Evolutionary conservation across 2,888 invertebrate genomes (phyloP).

Genomic region (Pseudolycoriella hygida): DNA sequence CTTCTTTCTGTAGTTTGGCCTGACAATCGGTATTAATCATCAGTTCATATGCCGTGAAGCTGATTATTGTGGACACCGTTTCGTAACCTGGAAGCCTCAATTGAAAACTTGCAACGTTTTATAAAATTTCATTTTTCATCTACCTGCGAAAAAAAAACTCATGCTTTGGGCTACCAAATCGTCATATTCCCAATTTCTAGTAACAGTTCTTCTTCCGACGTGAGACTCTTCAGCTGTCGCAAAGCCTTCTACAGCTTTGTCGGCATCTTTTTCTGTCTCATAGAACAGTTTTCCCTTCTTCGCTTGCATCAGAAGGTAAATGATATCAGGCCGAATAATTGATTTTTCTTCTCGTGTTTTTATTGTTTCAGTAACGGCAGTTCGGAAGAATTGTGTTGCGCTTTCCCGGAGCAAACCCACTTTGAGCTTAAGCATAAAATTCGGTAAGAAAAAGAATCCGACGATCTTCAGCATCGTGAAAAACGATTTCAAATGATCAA

Average conservation of each 20-base stretch:
- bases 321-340: conserved; percentile 18
- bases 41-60: too few species aligned
- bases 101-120: too few species aligned
- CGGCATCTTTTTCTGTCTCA: too few species aligned
- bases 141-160: conserved; percentile 34
- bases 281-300: conserved; percentile 21
- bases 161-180: conserved; percentile 32
- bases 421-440: conserved; percentile 8
- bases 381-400: neutral
- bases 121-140: too few species aligned
- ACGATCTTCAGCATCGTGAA: conserved; percentile 22
- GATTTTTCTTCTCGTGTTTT: neutral
- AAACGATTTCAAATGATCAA: too few species aligned
- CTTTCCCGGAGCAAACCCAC: conserved; percentile 10
- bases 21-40: too few species aligned
- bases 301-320: conserved; percentile 31
- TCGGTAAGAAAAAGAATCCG: too few species aligned
- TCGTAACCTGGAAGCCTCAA: too few species aligned
- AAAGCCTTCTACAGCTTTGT: conserved; percentile 8
- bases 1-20: too few species aligned
- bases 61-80: too few species aligned
- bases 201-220: conserved; percentile 11
- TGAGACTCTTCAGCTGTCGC: conserved; percentile 29
- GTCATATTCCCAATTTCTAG: conserved; percentile 19
- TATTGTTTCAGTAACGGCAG: conserved; percentile 2